A percentile compares a stretch with the other conserved stretches of the same genome.
phyloP scores from a whole-genome alignment of 2,888 invertebrate species.

The Mythimna vitellina region DNA sequence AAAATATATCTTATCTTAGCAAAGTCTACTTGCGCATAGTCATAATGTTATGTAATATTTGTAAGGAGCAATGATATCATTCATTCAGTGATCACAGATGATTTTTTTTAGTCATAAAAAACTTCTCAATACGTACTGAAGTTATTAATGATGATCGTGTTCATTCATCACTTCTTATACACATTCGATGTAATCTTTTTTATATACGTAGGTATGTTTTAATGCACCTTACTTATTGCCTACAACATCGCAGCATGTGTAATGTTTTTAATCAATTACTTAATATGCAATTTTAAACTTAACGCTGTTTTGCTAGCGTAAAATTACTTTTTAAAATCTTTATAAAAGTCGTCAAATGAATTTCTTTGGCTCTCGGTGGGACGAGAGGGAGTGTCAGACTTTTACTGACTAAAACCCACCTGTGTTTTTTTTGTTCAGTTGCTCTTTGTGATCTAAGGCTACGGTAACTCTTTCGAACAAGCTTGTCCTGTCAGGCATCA shows the following conservation, averaged over 20 bases:
- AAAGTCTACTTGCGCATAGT: not conserved
- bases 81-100: not conserved
- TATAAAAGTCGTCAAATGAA: too few species aligned
- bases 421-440: too few species aligned
- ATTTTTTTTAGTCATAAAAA: not conserved
- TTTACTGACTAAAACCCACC: not conserved
- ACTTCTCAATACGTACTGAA: not conserved
- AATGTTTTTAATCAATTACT: too few species aligned
- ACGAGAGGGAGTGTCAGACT: not conserved
- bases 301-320: too few species aligned
- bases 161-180: conserved; percentile 26
- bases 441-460: too few species aligned
- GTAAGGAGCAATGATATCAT: conserved; percentile 15
- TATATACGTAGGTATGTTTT: not conserved
- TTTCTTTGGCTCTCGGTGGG: not conserved
- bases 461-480: too few species aligned
- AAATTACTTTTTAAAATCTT: too few species aligned
- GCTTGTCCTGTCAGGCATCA: too few species aligned
- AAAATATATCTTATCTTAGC: not conserved
- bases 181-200: not conserved
- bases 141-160: conserved; percentile 12
- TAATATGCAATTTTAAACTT: too few species aligned
- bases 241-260: not conserved
- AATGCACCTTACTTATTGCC: not conserved
- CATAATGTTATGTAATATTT: not conserved